Conservation (phyloP, 2,113 vertebrate genomes). For the Gallinago jamesoni region DNA sequence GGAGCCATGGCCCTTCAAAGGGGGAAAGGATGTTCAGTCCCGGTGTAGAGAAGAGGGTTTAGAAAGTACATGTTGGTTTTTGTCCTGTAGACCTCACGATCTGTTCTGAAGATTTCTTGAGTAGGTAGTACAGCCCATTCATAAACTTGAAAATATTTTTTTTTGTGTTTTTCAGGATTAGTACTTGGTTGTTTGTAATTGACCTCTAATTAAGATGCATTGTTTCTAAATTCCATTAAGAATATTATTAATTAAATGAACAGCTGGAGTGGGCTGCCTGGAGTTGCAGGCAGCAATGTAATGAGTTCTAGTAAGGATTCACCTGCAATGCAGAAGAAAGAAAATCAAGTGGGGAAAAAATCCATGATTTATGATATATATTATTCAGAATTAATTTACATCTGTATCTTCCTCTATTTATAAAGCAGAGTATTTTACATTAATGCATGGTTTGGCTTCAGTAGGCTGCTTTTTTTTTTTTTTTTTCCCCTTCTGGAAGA, state of each 20-base stretch:
- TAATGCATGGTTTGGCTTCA: neutral
- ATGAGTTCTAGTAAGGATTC: neutral
- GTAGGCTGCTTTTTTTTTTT: too few species aligned
- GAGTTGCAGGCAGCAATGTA: neutral
- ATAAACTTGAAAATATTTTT: neutral
- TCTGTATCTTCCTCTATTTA: neutral
- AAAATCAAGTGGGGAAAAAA: neutral
- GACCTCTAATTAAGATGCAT: neutral
- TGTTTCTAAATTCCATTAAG: neutral
- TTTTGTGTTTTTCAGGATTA: neutral
- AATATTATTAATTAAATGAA: neutral
- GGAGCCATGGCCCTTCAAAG: neutral
- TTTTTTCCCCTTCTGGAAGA: neutral
- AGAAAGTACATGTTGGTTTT: neutral
- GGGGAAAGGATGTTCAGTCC: neutral
- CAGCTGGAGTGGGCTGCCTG: neutral
- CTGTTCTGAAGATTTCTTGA: neutral
- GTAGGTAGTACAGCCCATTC: neutral
- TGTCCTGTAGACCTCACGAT: neutral
- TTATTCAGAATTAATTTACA: neutral
- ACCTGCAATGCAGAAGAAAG: neutral
- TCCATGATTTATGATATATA: neutral
- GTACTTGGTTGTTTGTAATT: neutral
- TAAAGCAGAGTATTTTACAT: neutral
- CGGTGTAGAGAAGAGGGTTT: neutral